phyloP scores from a whole-genome alignment of 2,888 invertebrate genomes.

The Melinopterus prodromus region DNA sequence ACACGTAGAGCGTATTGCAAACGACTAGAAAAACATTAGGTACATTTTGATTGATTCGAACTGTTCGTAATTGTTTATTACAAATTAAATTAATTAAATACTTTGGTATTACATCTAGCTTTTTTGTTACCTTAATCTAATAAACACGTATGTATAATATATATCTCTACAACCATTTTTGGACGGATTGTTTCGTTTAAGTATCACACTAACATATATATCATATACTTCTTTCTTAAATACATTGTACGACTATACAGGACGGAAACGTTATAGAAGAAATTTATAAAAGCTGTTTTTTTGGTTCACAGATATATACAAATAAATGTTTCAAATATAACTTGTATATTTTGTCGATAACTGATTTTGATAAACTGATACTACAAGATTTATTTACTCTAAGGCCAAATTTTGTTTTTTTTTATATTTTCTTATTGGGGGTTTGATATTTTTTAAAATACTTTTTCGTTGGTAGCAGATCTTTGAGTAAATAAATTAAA shows the following conservation, averaged over 20 bases:
- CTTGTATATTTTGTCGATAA: too few species aligned
- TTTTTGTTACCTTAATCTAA: not conserved
- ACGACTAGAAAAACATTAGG: not conserved
- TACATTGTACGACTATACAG: not conserved
- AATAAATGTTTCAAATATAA: too few species aligned
- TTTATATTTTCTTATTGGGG: too few species aligned
- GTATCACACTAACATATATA: slow-evolving; percentile 4
- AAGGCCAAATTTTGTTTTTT: too few species aligned
- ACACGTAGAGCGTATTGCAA: not conserved
- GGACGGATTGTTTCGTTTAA: not conserved
- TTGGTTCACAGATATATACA: too few species aligned
- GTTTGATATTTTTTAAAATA: too few species aligned
- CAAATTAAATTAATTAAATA: not conserved
- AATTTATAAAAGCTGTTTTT: too few species aligned
- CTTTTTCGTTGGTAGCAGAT: too few species aligned
- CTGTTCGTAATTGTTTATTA: not conserved
- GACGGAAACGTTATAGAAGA: not conserved
- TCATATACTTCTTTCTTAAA: not conserved
- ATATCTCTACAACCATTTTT: not conserved
- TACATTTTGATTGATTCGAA: not conserved
- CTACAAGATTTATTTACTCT: too few species aligned
- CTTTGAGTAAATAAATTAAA: too few species aligned
- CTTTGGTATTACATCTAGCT: not conserved
- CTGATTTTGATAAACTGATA: too few species aligned
- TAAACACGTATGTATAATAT: not conserved